Evolutionary conservation across 2,888 invertebrate species (phyloP).

Genomic region (Tetragonisca angustula): DNA sequence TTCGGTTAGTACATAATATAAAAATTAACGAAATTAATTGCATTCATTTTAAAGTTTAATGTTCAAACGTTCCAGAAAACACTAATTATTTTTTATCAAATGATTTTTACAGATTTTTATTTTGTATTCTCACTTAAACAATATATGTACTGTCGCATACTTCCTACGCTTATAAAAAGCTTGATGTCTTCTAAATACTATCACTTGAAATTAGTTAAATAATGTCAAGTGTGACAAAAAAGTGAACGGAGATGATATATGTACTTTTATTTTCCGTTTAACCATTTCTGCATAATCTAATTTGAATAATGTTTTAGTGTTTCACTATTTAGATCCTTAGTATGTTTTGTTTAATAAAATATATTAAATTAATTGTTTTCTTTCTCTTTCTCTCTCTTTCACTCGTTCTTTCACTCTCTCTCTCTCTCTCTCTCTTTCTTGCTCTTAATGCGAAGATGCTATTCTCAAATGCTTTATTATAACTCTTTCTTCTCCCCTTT

Average conservation of each 20-base stretch:
- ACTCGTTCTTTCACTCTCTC: background rate
- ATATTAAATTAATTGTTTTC: slow-evolving; percentile 64
- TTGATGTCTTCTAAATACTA: slow-evolving; percentile 38
- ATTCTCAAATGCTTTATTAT: slow-evolving; percentile 37
- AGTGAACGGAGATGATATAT: slow-evolving; percentile 41
- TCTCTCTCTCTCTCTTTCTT: slow-evolving; percentile 32
- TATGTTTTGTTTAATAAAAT: slow-evolving; percentile 67
- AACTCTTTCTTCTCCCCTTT: slow-evolving; percentile 6
- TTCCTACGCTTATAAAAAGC: slow-evolving; percentile 53
- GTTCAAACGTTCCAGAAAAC: slow-evolving; percentile 17
- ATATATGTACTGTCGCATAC: slow-evolving; percentile 30
- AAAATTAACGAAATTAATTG: slow-evolving; percentile 62
- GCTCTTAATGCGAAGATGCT: slow-evolving; percentile 60
- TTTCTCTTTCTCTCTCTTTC: slow-evolving; percentile 10
- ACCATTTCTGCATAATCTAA: slow-evolving; percentile 55
- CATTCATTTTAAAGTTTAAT: slow-evolving; percentile 25
- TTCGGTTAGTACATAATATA: slow-evolving; percentile 67
- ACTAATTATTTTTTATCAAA: slow-evolving; percentile 31
- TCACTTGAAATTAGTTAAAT: slow-evolving; percentile 54
- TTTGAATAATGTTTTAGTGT: slow-evolving; percentile 47
- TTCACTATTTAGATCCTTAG: slow-evolving; percentile 48
- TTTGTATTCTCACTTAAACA: slow-evolving; percentile 39
- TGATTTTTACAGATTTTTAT: slow-evolving; percentile 41
- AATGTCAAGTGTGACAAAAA: slow-evolving; percentile 62
- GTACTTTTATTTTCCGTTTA: slow-evolving; percentile 32